Evolutionary conservation across 2,797 vertebrate genomes (phyloP).

Genomic region (Remorina albescens): DNA sequence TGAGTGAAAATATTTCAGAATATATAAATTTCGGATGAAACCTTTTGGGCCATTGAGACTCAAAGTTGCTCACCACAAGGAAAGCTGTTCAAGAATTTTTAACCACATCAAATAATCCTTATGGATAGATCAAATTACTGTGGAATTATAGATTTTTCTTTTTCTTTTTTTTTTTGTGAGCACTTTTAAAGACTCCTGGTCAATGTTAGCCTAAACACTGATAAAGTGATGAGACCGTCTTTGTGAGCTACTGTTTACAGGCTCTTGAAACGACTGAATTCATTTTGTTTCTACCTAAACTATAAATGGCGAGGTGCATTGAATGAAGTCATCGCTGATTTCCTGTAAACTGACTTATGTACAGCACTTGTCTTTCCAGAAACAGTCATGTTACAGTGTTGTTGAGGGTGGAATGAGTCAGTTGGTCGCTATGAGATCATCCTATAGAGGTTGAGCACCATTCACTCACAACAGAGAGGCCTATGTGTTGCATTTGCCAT

Average conservation of each 20-base stretch:
- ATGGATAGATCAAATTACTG: no score
- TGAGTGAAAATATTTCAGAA: slow-evolving; percentile 2
- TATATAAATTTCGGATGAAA: not conserved
- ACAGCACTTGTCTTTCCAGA: slow-evolving; percentile 32
- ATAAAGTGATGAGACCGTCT: no score
- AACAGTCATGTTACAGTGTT: slow-evolving; percentile 47
- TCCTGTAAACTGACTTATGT: slow-evolving; percentile 34
- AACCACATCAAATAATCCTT: not conserved
- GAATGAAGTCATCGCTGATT: slow-evolving; percentile 20
- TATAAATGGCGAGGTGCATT: not conserved
- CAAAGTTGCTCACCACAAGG: not conserved
- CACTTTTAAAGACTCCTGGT: no score
- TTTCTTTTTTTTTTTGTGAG: no score
- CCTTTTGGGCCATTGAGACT: not conserved
- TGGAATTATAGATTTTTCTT: no score
- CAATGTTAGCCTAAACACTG: no score
- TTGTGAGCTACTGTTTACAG: no score
- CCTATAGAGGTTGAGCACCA: slow-evolving; percentile 35
- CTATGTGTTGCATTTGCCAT: slow-evolving; percentile 61
- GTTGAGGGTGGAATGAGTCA: slow-evolving; percentile 59
- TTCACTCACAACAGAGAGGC: slow-evolving; percentile 47
- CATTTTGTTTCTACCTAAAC: not conserved
- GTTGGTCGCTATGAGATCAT: slow-evolving; percentile 62
- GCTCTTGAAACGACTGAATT: no score
- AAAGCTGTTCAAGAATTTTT: not conserved